phyloP scores from a whole-genome alignment of 2,797 vertebrate genomes.

The Acanthurus lineatus region DNA sequence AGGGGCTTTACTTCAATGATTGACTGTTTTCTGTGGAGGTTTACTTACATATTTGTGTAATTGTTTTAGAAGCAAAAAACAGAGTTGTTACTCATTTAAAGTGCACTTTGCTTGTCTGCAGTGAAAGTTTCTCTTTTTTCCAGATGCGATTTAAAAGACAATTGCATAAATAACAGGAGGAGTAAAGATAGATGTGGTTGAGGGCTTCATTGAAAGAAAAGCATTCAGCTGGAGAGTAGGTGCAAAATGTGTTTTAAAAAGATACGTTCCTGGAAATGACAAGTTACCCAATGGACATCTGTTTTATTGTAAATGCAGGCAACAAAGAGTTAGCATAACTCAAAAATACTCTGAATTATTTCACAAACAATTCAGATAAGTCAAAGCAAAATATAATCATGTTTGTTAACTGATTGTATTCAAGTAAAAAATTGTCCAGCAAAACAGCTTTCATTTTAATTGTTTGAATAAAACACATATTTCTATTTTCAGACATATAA shows the following conservation, averaged over 20 bases:
- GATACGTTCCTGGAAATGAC: neutral
- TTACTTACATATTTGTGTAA: slow-evolving; percentile 1
- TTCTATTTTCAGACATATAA: neutral
- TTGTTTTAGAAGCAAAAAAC: slow-evolving; percentile 14
- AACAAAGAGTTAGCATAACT: neutral
- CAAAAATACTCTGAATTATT: neutral
- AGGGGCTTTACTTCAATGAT: slow-evolving; percentile 5
- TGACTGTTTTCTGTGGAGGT: slow-evolving; percentile 9
- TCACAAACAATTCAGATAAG: neutral
- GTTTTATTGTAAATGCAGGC: neutral
- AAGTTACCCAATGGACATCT: neutral
- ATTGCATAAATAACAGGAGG: neutral
- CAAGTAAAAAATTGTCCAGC: neutral
- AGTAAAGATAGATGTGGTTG: neutral
- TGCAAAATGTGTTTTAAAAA: neutral
- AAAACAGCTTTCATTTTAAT: neutral
- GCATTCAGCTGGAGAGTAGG: neutral
- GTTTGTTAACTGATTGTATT: neutral
- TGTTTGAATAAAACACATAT: neutral
- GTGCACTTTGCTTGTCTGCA: neutral
- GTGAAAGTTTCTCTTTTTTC: neutral
- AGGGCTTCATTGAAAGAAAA: neutral
- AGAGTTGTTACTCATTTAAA: slow-evolving; percentile 15
- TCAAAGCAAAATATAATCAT: neutral
- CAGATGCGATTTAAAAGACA: slow-evolving; percentile 8